phyloP scores from a whole-genome alignment of 2,888 invertebrate species.

The Parnassius orleans region DNA sequence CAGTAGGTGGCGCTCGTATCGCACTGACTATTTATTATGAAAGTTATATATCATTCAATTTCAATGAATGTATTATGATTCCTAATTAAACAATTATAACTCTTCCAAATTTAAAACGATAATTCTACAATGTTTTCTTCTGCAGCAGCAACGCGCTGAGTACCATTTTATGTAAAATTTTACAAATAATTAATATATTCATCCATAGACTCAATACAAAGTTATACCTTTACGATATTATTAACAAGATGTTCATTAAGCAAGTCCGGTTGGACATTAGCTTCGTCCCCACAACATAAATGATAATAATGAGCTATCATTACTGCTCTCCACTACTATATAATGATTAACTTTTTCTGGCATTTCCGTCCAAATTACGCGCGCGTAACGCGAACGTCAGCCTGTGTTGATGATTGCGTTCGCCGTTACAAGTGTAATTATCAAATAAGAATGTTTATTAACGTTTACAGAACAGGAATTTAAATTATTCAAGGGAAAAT shows the following conservation, averaged over 20 bases:
- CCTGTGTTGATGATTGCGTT: constrained; percentile 31
- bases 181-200: too few relatives aligned
- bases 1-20: too few relatives aligned
- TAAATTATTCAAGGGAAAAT: constrained; percentile 52
- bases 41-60: too few relatives aligned
- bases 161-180: too few relatives aligned
- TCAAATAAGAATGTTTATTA: constrained; percentile 56
- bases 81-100: too few relatives aligned
- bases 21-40: too few relatives aligned
- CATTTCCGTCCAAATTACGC: constrained; percentile 65
- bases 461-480: constrained; percentile 55
- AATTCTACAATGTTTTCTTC: too few relatives aligned
- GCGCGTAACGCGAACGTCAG: constrained; percentile 37
- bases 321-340: constrained; percentile 58
- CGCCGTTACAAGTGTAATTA: constrained; percentile 59
- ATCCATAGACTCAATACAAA: too few relatives aligned
- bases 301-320: constrained; percentile 70
- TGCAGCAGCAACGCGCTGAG: too few relatives aligned
- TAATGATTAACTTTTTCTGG: constrained; percentile 70
- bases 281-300: constrained; percentile 43
- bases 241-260: constrained; percentile 55
- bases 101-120: too few relatives aligned
- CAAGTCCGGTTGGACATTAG: constrained; percentile 41
- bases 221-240: constrained; percentile 37
- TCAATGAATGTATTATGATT: too few relatives aligned